Base-by-base conservation (phyloP, 2,113 vertebrate genomes). In the Hiodon tergisus region DNA sequence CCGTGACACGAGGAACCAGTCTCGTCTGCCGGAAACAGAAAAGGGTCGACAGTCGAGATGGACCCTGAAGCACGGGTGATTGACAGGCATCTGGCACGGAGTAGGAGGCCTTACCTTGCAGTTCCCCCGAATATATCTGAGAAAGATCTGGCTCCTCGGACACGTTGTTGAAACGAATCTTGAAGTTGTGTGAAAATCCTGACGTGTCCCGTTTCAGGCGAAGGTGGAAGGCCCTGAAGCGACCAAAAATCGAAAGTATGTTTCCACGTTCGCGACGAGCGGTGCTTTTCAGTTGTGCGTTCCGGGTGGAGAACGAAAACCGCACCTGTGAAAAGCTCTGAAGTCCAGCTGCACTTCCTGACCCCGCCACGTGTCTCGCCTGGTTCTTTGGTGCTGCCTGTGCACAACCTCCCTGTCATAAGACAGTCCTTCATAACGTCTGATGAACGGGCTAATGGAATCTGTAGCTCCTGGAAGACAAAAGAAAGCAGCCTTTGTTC, bases 1-100 rank as follows among this genome's bases (percentile, higher is more conserved):
- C 93, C 92, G 0, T 93, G 87, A 79, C 93, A 94, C n/a, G 82
- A 84, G 0, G 91, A 93, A 14, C 74, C 82, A 0, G 53, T 66
- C 58, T 93, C 92, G 74, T 85, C 93, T 94, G 84, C 67, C 9
- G 11, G 16, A 59, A 65, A 13, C 9, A 55, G 16, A 16, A 75
- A 16, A 59, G 53, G 50, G 5, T 14, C 10, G 9, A 31, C n/a
- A 46, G 62, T 48, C 11, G 67, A 9, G 31, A 16, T n/a, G n/a
- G 5, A 2, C 6, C 48, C 9, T 57, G 54, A 6, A 68, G 53
- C 52, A 17, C 46, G 7, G 10, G 47, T 57, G 4, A 73, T 6
- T 52, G 11, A 62, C 9, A 63, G 47, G 3, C 3, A 54, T 17
- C 13, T 0, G 46, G 10, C 31, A 62, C 16, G 8, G 6, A n/a